Evolutionary conservation across 2,113 vertebrate genomes (phyloP).

Genomic region (Carollia perspicillata): DNA sequence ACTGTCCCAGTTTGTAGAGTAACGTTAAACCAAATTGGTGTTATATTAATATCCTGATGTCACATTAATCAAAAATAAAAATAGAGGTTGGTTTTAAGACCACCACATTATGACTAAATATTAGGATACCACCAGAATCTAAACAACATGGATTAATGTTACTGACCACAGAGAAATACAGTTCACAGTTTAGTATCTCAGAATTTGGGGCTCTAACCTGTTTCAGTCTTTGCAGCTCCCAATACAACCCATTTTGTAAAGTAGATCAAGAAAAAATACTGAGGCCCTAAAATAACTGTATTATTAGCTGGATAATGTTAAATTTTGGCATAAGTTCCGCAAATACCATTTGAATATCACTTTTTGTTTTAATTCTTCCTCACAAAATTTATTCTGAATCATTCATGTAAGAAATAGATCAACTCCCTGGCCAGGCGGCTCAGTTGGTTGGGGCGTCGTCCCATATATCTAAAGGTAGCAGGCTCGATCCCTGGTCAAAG

Average conservation of each 20-base stretch:
- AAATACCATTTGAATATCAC: not conserved
- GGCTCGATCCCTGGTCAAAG: too few relatives aligned
- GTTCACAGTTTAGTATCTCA: not conserved
- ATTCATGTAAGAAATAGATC: not conserved
- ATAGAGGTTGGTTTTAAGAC: not conserved
- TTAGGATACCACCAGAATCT: not conserved
- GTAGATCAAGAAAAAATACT: not conserved
- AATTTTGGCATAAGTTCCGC: not conserved
- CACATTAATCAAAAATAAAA: slow-evolving; percentile 1
- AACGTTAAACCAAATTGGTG: not conserved
- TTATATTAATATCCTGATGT: not conserved
- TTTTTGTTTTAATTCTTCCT: slow-evolving; percentile 33
- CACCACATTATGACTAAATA: slow-evolving; percentile 12
- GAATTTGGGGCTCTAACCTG: not conserved
- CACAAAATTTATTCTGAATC: not conserved
- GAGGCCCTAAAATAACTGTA: not conserved
- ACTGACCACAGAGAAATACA: not conserved
- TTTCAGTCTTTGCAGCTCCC: not conserved
- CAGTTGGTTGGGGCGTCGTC: too few relatives aligned
- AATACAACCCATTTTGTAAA: not conserved
- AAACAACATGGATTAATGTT: not conserved
- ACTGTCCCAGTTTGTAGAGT: not conserved
- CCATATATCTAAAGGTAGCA: too few relatives aligned
- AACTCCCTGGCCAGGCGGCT: not conserved
- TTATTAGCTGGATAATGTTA: not conserved